phyloP scores from a whole-genome alignment of 2,888 invertebrate genomes.

The Orthosia gothica region DNA sequence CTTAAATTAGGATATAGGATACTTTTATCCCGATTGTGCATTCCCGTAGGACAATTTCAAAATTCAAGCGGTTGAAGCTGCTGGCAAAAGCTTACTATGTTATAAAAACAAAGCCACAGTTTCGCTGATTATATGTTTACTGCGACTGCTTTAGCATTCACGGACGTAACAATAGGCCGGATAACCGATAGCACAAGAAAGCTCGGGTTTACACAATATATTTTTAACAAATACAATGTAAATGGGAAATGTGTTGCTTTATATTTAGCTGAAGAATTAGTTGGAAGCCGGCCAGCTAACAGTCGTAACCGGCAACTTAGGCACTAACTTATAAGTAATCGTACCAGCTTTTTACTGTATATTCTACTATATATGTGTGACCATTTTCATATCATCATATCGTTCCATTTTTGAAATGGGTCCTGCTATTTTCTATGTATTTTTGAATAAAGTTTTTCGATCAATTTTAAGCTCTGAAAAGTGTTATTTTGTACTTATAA shows the following conservation, averaged over 20 bases:
- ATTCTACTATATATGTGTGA: not conserved
- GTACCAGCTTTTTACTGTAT: not conserved
- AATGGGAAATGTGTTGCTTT: slow-evolving; percentile 49
- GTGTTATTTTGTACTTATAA: not conserved
- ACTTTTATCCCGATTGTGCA: too few species aligned
- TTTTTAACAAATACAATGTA: slow-evolving; percentile 43
- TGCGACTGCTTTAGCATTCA: not conserved
- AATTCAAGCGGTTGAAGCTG: too few species aligned
- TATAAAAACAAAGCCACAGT: not conserved
- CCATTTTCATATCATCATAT: too few species aligned
- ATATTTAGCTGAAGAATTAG: slow-evolving; percentile 45
- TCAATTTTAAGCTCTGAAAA: not conserved
- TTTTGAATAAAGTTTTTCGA: slow-evolving; percentile 7
- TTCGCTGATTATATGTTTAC: not conserved
- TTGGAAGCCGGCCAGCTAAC: slow-evolving; percentile 49
- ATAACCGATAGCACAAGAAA: slow-evolving; percentile 14
- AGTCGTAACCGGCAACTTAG: slow-evolving; percentile 21
- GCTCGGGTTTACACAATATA: not conserved
- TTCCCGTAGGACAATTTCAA: too few species aligned
- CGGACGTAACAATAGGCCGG: slow-evolving; percentile 23
- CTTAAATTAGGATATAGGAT: too few species aligned
- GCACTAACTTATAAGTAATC: slow-evolving; percentile 42
- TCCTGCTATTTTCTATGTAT: not conserved
- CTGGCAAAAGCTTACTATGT: too few species aligned
- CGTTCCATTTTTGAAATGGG: not conserved